Evolutionary conservation across 2,113 vertebrate genomes (phyloP).

Genomic region (Oriolus oriolus): DNA sequence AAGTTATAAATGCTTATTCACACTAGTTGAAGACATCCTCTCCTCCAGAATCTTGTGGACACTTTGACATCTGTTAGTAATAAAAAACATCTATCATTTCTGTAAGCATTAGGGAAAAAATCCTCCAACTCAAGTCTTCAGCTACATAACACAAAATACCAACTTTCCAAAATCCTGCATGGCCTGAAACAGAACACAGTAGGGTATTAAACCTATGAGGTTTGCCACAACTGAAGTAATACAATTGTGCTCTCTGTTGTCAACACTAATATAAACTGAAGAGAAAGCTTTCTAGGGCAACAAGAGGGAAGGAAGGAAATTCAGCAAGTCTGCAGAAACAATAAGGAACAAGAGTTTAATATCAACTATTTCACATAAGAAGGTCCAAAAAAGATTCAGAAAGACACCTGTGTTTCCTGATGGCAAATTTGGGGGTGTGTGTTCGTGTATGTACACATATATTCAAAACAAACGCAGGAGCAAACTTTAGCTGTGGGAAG

Average conservation of each 20-base stretch:
- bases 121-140: not conserved
- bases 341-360: not conserved
- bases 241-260: not conserved
- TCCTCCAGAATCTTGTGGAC: not conserved
- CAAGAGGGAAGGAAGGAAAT: not conserved
- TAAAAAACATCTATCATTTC: not conserved
- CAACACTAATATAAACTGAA: not conserved
- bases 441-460: not conserved
- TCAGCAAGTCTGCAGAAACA: not conserved
- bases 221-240: rapidly evolving
- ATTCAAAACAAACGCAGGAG: not conserved
- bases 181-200: not conserved
- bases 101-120: not conserved
- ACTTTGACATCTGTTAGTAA: not conserved
- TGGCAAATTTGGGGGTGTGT: not conserved
- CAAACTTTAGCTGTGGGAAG: not conserved
- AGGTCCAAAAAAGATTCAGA: not conserved
- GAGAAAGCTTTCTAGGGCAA: not conserved
- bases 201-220: not conserved
- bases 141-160: not conserved
- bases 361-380: not conserved
- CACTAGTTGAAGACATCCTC: not conserved
- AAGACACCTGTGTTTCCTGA: not conserved
- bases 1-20: not conserved
- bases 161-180: not conserved